Conservation (phyloP, 2,888 invertebrate genomes). For the Proisotoma minuta region DNA sequence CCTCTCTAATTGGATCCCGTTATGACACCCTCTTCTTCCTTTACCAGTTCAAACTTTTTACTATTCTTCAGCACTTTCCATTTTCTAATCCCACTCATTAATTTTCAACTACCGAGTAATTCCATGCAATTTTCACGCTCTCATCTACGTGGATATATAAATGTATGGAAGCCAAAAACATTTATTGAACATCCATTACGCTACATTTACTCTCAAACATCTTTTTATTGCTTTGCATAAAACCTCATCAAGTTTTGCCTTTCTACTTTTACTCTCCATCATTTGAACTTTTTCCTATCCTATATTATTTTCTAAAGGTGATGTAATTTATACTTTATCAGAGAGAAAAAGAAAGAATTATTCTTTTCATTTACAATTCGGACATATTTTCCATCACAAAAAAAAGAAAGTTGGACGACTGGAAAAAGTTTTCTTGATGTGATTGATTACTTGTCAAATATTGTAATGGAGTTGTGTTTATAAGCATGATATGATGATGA, state of each 20-base stretch:
- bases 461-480: constrained; percentile 15
- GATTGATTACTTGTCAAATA: constrained; percentile 23
- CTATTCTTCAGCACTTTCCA: neutral
- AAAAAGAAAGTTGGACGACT: too few species aligned
- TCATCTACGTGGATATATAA: too few species aligned
- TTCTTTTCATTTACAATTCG: neutral
- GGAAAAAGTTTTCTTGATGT: neutral
- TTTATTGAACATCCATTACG: neutral
- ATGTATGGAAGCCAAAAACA: neutral
- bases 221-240: too few species aligned
- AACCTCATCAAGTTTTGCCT: neutral
- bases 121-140: too few species aligned
- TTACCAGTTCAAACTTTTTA: neutral
- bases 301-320: too few species aligned
- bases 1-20: constrained; percentile 42
- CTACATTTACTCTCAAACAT: neutral
- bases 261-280: neutral
- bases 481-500: constrained; percentile 17
- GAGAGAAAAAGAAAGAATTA: neutral
- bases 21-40: constrained; percentile 29
- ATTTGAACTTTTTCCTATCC: neutral
- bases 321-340: neutral
- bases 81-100: neutral
- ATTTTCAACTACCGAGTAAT: neutral
- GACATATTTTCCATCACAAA: too few species aligned